phyloP scores from a whole-genome alignment of 2,888 invertebrate genomes.

The Timandra comae region DNA sequence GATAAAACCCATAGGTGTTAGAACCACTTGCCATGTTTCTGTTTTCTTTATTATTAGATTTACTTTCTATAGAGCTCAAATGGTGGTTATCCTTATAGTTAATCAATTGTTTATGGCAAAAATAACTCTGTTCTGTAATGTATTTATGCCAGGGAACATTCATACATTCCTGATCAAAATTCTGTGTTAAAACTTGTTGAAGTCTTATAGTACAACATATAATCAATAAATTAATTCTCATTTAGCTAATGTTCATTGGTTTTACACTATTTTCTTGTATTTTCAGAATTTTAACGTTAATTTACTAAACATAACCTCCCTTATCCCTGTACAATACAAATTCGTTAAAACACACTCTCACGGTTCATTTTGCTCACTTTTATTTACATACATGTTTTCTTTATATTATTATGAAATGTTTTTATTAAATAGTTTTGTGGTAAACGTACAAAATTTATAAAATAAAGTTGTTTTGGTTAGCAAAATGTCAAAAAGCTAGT shows the following conservation, averaged over 20 bases:
- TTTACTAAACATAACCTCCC: slow-evolving; percentile 21
- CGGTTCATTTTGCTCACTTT: not conserved
- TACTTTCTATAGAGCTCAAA: slow-evolving; percentile 18
- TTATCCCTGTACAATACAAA: slow-evolving; percentile 14
- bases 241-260: not conserved
- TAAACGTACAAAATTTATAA: too few species aligned
- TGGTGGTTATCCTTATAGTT: slow-evolving; percentile 25
- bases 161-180: slow-evolving; percentile 24
- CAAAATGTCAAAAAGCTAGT: slow-evolving; percentile 34
- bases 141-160: slow-evolving; percentile 45
- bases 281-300: too few species aligned
- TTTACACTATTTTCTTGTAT: too few species aligned
- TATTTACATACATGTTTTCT: not conserved
- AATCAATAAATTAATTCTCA: too few species aligned
- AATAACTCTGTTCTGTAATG: slow-evolving; percentile 44
- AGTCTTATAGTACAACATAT: too few species aligned
- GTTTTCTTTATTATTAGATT: slow-evolving; percentile 20
- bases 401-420: too few species aligned
- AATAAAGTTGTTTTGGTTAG: slow-evolving; percentile 33
- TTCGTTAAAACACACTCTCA: slow-evolving; percentile 8
- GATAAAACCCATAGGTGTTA: slow-evolving; percentile 64
- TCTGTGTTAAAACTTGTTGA: slow-evolving; percentile 4
- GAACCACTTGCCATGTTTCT: slow-evolving; percentile 48
- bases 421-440: too few species aligned
- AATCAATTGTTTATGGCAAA: slow-evolving; percentile 37